These are phyloP conservation scores for Caenorhabditis afra DNA, from an alignment of 2,888 invertebrate genomes.

Conservation along the genomic window DNA sequence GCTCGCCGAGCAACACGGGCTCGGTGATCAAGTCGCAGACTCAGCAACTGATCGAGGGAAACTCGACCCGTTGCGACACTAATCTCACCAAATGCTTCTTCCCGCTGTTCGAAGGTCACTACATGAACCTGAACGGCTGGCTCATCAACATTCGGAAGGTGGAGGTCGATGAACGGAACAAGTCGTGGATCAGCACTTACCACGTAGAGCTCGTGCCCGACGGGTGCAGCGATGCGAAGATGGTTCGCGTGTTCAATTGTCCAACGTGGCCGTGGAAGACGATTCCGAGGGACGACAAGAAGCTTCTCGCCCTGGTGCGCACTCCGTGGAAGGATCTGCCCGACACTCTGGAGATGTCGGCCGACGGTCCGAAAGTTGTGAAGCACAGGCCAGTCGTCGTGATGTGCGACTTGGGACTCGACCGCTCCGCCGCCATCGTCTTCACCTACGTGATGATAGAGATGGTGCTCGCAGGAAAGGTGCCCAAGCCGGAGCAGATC, in stretches of 20 bases:
- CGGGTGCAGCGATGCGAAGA: conserved; percentile 22
- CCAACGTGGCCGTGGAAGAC: conserved; percentile 39
- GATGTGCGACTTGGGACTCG: conserved; percentile 40
- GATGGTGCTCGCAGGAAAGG: conserved; percentile 20
- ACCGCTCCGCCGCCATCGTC: conserved; percentile 42
- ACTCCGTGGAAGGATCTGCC: conserved; percentile 25
- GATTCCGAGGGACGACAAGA: conserved; percentile 38
- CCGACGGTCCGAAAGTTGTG: not conserved
- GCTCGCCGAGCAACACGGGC: not conserved
- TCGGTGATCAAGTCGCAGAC: not conserved
- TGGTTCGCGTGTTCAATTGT: conserved; percentile 27
- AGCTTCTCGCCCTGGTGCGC: conserved; percentile 29
- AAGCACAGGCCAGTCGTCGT: conserved; percentile 25
- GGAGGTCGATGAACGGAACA: conserved; percentile 19
- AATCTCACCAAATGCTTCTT: conserved; percentile 13
- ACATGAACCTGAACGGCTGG: conserved; percentile 36
- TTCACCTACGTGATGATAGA: conserved; percentile 36
- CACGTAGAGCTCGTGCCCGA: conserved; percentile 25
- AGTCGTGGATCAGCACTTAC: conserved; percentile 17
- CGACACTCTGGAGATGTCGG: conserved; percentile 1
- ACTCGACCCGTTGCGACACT: conserved; percentile 15
- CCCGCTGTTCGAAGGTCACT: conserved; percentile 29
- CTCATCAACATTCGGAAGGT: conserved; percentile 25
- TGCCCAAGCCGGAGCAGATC: conserved; percentile 12
- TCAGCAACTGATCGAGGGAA: conserved; percentile 9